These are phyloP conservation scores for Drosophila formosana DNA, from an alignment of 2,888 invertebrate genomes.

Conservation along the genomic window DNA sequence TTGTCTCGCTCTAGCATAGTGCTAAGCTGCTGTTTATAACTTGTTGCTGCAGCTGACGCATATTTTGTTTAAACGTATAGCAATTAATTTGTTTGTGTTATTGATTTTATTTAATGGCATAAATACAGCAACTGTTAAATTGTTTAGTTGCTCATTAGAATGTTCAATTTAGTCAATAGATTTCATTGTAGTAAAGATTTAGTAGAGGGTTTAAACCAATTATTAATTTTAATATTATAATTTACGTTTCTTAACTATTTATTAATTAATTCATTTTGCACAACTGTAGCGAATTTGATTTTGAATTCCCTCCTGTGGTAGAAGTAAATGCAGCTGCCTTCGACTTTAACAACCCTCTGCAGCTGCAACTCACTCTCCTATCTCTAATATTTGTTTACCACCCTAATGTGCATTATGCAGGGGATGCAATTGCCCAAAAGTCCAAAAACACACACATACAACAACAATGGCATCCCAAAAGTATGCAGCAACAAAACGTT, in stretches of 20 bases:
- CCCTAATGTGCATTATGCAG: not conserved
- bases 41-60: conserved; percentile 4
- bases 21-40: not conserved
- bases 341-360: conserved; percentile 6
- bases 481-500: conserved; percentile 50
- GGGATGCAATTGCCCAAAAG: conserved; percentile 41
- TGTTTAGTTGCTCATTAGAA: not conserved
- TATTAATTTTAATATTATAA: not conserved
- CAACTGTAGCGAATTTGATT: not conserved
- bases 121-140: not conserved
- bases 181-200: too few species aligned
- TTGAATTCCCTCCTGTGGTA: too few species aligned
- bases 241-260: not conserved
- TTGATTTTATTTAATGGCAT: not conserved
- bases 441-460: conserved; percentile 13
- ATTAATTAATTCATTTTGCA: not conserved
- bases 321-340: not conserved
- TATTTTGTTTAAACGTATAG: not conserved
- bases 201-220: too few species aligned
- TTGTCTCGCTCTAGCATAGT: conserved; percentile 26
- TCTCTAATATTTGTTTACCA: not conserved
- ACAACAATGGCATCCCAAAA: conserved; percentile 44
- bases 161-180: too few species aligned
- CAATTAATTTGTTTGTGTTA: too few species aligned
- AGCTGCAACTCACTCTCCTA: not conserved